Evolutionary conservation across 2,797 vertebrate species (phyloP).

Genomic region (Scolopax rusticola): DNA sequence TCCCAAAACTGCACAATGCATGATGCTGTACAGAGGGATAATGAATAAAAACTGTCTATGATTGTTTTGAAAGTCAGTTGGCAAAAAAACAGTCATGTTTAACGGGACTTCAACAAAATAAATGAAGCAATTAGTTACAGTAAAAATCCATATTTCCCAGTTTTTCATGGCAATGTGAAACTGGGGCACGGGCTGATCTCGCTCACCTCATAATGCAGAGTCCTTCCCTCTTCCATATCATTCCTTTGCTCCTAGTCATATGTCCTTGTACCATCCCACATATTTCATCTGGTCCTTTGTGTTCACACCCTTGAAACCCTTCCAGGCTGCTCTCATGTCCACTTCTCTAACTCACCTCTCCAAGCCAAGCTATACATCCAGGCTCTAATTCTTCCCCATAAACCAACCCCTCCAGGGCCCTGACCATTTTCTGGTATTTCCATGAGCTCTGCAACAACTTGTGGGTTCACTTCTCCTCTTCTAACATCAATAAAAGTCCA

Average conservation of each 20-base stretch:
- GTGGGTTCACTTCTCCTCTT: background rate
- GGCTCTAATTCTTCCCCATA: background rate
- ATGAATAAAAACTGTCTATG: rapidly evolving
- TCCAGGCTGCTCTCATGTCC: background rate
- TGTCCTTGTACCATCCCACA: background rate
- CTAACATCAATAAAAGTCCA: background rate
- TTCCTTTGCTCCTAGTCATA: background rate
- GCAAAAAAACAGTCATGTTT: background rate
- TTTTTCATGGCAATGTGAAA: background rate
- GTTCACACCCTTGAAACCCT: background rate
- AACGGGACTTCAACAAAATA: background rate
- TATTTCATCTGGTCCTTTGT: background rate
- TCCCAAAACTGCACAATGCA: background rate
- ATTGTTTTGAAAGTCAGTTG: background rate
- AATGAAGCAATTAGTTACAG: background rate
- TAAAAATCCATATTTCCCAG: background rate
- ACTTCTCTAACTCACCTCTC: background rate
- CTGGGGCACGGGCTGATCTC: background rate
- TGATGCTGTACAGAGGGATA: background rate
- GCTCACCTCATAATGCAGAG: background rate
- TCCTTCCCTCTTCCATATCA: background rate
- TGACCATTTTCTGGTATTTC: background rate
- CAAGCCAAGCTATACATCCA: background rate
- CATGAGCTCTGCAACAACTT: background rate
- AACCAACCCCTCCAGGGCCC: background rate